These are phyloP conservation scores for Scaptomyza hsui DNA, from an alignment of 1,140 invertebrate species.

Conservation along the genomic window DNA sequence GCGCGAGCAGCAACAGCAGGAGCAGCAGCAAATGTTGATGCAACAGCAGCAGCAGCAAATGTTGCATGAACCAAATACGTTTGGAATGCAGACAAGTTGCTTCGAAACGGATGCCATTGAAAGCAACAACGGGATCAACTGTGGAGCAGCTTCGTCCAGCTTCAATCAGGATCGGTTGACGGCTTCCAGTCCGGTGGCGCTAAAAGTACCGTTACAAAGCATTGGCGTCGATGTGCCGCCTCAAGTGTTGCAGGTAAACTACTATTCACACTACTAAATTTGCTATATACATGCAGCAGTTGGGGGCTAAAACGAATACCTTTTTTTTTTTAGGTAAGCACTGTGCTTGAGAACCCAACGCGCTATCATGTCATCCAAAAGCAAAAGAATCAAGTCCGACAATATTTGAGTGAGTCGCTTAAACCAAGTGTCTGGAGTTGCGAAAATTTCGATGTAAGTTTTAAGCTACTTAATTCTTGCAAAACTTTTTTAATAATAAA, in stretches of 20 bases:
- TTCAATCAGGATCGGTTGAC: constrained; percentile 54
- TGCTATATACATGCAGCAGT: no score
- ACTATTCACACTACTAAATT: constrained; percentile 5
- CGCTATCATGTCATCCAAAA: constrained; percentile 95
- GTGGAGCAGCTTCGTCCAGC: constrained; percentile 47
- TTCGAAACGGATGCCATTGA: constrained; percentile 46
- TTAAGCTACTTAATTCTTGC: no score
- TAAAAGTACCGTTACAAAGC: constrained; percentile 86
- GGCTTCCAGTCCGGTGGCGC: constrained; percentile 84
- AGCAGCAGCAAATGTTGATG: constrained; percentile 85
- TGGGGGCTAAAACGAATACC: no score
- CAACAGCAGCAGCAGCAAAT: constrained; percentile 86
- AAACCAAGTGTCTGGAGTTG: constrained; percentile 84
- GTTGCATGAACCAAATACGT: constrained; percentile 62
- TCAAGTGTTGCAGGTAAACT: constrained; percentile 90
- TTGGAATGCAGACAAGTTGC: constrained; percentile 17
- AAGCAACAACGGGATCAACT: constrained; percentile 51
- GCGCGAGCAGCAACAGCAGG: constrained; percentile 91
- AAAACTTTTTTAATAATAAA: no score
- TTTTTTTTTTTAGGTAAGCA: constrained; percentile 93
- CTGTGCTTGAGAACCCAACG: constrained; percentile 94
- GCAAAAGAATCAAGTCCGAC: constrained; percentile 93
- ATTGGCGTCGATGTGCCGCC: constrained; percentile 90
- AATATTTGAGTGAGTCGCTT: constrained; percentile 92
- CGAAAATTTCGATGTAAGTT: constrained; percentile 53